Base-by-base conservation (phyloP, 2,888 invertebrate genomes). In the Eristalis tenax region DNA sequence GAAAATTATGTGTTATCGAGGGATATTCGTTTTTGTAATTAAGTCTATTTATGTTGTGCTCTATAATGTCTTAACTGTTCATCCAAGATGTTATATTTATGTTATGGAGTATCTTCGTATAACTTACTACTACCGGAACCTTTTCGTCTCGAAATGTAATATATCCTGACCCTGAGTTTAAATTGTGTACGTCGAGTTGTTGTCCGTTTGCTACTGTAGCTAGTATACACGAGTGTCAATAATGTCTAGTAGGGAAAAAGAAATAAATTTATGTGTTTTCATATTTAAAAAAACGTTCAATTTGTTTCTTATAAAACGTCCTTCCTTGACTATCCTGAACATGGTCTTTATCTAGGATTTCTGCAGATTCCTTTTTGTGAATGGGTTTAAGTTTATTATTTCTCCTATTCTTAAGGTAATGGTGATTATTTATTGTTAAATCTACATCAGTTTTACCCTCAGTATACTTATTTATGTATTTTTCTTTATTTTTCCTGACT, bases 241-340 rank as follows among this genome's bases (percentile, higher is more conserved):
- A n/a, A n/a, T n/a, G n/a, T n/a, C n/a, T n/a, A n/a, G n/a, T n/a
- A n/a, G n/a, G n/a, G n/a, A n/a, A n/a, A 56, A 56, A n/a, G n/a
- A n/a, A 61, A 40, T 32, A 3, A 63, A 74, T 32, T 22, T 68
- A 63, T 50, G 11, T 59, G 35, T 61, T 68, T 68, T 74, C 81
- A 28, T 68, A 74, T 64, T 69, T 68, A 57, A 64, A 50, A 3
- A 13, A 35, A 22, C 35, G 18, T 61, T 81, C 63, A 5, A 74
- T 32, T 50, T 73, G 74, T 15, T n/a, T 43, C 50, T 74, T 74
- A 43, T 74, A 68, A 35, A 66, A 70, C 15, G 57, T 82, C 15
- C 61, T 68, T 56, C 64, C 75, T 43, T 69, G 64, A 4, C 57
- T 10, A 18, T n/a, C n/a, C n/a, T n/a, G n/a, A n/a, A n/a, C n/a